Evolutionary conservation across 1,140 invertebrate species (phyloP), one percentile per base, ranked within the genome.

Genomic region (Telenomus remus): DNA sequence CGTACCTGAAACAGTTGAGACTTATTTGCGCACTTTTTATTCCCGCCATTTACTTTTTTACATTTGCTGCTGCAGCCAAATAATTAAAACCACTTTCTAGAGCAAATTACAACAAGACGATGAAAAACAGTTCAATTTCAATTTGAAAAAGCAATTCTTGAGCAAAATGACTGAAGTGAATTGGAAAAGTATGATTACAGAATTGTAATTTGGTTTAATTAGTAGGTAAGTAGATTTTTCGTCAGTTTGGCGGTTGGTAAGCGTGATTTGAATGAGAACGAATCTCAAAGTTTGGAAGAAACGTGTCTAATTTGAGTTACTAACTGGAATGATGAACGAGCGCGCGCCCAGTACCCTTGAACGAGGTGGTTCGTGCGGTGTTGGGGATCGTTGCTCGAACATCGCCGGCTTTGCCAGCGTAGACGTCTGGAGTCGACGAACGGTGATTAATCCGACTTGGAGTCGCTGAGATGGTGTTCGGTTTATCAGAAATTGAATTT

Each of bases 371-470:
- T 44, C 78, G 78, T 16, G 72, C 76, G 34, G 77, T 72, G 34
- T 78, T 81, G 11, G 79, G 68, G 56, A 77, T 61, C 15, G 77
- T 64, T 14, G 78, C 78, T 47, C 80, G 78, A 15, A 77, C 48
- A 37, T 75, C 81, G 35, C 65, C 81, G 42, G 61, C 54, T 66
- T 85, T 83, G 55, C 78, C 79, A 0, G 79, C 15, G 49, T 80
- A 79, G 6, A 47, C 49, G 19, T 83, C 81, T 13, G 79, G 49
- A 47, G 61, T 15, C 11, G 80, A 71, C 7, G 78, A 75, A 12
- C 81, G 78, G 42, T 81, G 79, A 72, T 82, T 81, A 56, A 80
- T 76, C 5, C 87, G 74, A 16, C 80, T 85, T 75, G 84, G 76
- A 13, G 81, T 81, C 51, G 83, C 81, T 49, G 85, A 77, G 42